Evolutionary conservation across 2,113 vertebrate species (phyloP), one percentile per base, ranked within the genome.

Genomic region (Rhizomys pruinosus): DNA sequence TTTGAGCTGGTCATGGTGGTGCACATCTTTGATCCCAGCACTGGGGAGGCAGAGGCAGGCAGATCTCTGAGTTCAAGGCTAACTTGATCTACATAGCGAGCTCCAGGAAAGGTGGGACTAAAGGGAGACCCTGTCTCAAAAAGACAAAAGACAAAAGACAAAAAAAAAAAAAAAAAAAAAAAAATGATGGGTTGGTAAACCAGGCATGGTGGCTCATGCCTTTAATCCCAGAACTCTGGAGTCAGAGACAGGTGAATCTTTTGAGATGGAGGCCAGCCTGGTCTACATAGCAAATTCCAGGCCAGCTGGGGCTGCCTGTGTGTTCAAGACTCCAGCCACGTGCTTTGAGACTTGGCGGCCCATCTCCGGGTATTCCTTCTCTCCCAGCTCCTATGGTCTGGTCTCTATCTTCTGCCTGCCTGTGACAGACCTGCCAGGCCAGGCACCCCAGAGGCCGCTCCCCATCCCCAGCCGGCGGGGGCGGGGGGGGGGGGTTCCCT

Each of bases 391-490:
- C 87, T 10, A 7, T 47, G 84, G 72, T 87, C 96, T 97, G 96
- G 93, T 84, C 91, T 96, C 93, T 86, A 3, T 96, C 96, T 94
- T 34, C 79, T 80, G 89, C 88, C 44, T 0, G 85, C 86, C 79
- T 86, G 71, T 95, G 96, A 95, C 97, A 97, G 95, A 91, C 78
- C n/a, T 88, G 55, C 93, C 84, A 23, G 87, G 88, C 81, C 89
- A 82, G 86, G 91, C 59, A 37, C 82, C 93, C 82, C 69, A 64
- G 64, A n/a, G 86, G 96, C 97, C 82, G 93, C 47, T 94, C 89
- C 97, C 39, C 95, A 86, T 34, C 82, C 86, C 77, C 85, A 94
- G 95, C 97, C 93, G 82, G 96, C 96, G 96, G 97, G 97, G 68
- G 16, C 12, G 11, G 39, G 72, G 20, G 72, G 66, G 66, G 57